Evolutionary conservation across 2,888 invertebrate species (phyloP), one percentile per base, ranked within the genome.

Genomic region (Ligdia adustata): DNA sequence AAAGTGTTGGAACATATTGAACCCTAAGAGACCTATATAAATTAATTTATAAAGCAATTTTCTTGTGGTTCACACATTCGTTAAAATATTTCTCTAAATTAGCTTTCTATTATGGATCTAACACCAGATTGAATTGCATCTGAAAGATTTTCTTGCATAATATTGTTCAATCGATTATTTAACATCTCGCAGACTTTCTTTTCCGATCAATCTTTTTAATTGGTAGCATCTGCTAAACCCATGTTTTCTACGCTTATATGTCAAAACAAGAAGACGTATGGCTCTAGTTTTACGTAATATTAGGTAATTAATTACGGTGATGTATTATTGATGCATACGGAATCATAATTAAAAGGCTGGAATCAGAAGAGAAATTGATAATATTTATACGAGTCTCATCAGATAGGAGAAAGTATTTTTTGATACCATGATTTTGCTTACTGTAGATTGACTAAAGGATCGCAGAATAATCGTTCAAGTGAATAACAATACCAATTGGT

Each of bases 221-320:
- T 32, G 6, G 24, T 20, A 43, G 28, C 46, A 41, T 43, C 50
- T 52, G 43, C 40, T 27, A 40, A 40, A 48, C 37, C 16, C 34
- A 39, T 54, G 52, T 53, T 55, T n/a, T 47, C 26, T 7, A 5
- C 14, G 27, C 18, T 22, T 26, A 35, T 45, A 35, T 5, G 34
- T 48, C 28, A 41, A 28, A 47, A 38, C 27, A 29, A 26, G 42
- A 46, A 35, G 16, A 37, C 29, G 38, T 38, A 27, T 31, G 11
- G 50, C 45, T 48, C 55, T 45, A 54, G 22, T 43, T 54, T 56
- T 54, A 56, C 59, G 54, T 56, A 59, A 59, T 56, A 22, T 22
- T 2, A n/a, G n/a, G 38, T 22, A 28, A 54, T 54, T 46, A 48
- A 52, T 46, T 32, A 39, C 43, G 44, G 40, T 46, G 45, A 47